phyloP scores from a whole-genome alignment of 2,113 vertebrate species.

The Coptodon rendalli region DNA sequence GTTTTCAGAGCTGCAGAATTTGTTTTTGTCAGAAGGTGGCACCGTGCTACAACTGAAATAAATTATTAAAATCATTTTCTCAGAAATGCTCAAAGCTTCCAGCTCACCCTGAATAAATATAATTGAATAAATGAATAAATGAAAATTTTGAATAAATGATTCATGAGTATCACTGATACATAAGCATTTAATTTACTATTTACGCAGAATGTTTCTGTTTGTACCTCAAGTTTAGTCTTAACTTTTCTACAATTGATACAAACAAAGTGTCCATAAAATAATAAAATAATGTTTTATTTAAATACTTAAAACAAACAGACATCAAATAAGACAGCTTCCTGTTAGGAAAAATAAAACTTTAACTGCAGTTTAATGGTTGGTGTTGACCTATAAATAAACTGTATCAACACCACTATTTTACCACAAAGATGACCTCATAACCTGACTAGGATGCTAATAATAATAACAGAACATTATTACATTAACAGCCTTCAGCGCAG shows the following conservation, averaged over 20 bases:
- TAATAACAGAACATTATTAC: neutral
- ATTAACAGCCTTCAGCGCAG: neutral
- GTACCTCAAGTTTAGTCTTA: neutral
- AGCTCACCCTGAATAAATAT: neutral
- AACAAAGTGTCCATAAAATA: neutral
- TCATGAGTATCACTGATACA: neutral
- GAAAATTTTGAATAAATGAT: neutral
- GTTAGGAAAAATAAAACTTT: neutral
- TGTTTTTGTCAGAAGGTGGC: neutral
- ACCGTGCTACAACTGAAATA: neutral
- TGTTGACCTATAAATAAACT: neutral
- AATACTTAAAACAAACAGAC: fast-evolving
- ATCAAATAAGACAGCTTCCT: neutral
- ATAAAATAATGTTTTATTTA: neutral
- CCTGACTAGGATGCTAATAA: neutral
- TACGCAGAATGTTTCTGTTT: fast-evolving
- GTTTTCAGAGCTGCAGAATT: neutral
- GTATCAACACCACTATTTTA: neutral
- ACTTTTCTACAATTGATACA: neutral
- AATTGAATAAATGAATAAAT: neutral
- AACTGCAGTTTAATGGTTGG: neutral
- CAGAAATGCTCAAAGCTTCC: fast-evolving
- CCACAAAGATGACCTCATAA: neutral
- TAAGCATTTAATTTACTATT: neutral
- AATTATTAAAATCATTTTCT: neutral